Conservation (phyloP, 2,888 invertebrate genomes). For the Hecatera dysodea region DNA sequence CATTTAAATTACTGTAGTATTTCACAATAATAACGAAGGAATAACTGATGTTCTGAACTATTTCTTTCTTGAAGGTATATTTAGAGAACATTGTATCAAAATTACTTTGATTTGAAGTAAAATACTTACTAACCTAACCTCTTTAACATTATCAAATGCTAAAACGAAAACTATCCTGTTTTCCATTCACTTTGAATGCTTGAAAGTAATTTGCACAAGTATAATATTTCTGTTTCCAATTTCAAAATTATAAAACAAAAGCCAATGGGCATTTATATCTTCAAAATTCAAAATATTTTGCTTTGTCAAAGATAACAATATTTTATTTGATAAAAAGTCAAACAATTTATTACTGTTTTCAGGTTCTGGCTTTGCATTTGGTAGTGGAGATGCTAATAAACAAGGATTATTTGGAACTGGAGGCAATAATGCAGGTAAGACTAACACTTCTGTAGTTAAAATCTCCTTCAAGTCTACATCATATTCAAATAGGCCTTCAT, state of each 20-base stretch:
- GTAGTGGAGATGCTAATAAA: slow-evolving; percentile 85
- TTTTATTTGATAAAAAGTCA: not conserved
- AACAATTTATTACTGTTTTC: slow-evolving; percentile 4
- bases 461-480: not conserved
- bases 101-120: not conserved
- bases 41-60: not conserved
- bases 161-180: not conserved
- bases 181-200: not conserved
- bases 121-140: slow-evolving; percentile 51
- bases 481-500: not conserved
- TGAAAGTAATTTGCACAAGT: not conserved
- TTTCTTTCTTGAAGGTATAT: too few species aligned
- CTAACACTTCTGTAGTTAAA: not conserved
- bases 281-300: not conserved
- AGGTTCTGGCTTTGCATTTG: slow-evolving; percentile 80
- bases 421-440: slow-evolving; percentile 70
- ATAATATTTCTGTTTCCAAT: too few species aligned
- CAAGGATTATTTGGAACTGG: slow-evolving; percentile 73
- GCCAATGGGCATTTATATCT: not conserved
- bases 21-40: slow-evolving; percentile 10
- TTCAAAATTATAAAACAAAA: too few species aligned
- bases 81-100: not conserved
- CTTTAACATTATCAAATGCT: slow-evolving; percentile 30
- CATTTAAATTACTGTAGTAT: slow-evolving; percentile 1
- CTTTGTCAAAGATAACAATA: not conserved